Evolutionary conservation across 2,797 vertebrate species (phyloP), one percentile per base, ranked within the genome.

Genomic region (Orientallactaga sibirica): DNA sequence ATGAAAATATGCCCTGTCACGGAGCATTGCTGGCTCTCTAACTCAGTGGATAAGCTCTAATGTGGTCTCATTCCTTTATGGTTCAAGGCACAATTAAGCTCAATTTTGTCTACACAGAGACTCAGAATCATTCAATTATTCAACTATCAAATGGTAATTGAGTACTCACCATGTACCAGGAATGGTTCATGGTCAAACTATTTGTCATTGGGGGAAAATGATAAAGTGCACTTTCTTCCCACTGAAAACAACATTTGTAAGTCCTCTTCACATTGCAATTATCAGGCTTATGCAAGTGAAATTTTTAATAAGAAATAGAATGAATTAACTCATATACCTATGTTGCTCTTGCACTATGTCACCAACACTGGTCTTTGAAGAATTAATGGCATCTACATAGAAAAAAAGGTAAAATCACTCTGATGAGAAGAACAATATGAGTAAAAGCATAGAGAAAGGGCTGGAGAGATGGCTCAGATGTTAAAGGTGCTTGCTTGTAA

Each of bases 81-180:
- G 18, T 84, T 92, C 48, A 82, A 90, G 37, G 22, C 1, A 77
- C 64, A 80, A 80, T 52, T 80, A 64, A 93, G 11, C 78, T 88
- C 55, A 85, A 68, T 78, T 85, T 7, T 90, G 43, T 82, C 11
- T 52, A 80, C 16, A 77, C 5, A 66, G 29, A 89, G 43, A 87
- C 24, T 87, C 71, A 74, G 24, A 94, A 80, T 86, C 11, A 19
- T 84, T 93, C 27, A 24, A 48, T 93, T 80, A 75, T 90, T 82
- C 52, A 96, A 76, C 52, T 82, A 94, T 88, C 25, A 84, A 90
- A 77, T 83, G 82, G 79, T 74, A 91, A 76, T 73, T 83, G 67
- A 67, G 14, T 33, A 61, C 25, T 1, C 19, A 70, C 18, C 25
- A 64, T 85, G 29, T 80, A n/a, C 16, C 62, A 78, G 52, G 52